Percentiles rank a stretch among this genome's conserved stretches.
Evolutionary conservation across 2,888 invertebrate genomes (phyloP).

Genomic region (Rotaria magnacalcarata): DNA sequence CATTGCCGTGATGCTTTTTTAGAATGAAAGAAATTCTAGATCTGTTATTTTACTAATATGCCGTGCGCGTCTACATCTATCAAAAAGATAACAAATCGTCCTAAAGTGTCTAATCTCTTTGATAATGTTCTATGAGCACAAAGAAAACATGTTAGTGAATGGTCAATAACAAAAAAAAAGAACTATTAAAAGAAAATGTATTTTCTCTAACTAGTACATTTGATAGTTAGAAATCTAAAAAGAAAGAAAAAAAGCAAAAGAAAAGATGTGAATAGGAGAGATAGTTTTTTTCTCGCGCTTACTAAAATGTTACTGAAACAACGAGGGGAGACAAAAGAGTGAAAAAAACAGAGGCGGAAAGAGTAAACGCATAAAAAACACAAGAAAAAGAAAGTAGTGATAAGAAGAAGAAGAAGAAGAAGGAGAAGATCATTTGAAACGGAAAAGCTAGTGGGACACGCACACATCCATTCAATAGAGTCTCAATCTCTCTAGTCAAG

Average conservation of each 20-base stretch:
- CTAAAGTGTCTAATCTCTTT: constrained; percentile 17
- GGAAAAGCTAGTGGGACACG: constrained; percentile 29
- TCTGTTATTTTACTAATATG: not conserved
- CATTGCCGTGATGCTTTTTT: constrained; percentile 3
- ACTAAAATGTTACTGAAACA: not conserved
- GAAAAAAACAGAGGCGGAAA: not conserved
- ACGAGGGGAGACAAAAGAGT: no score
- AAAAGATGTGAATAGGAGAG: not conserved
- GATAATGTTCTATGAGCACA: not conserved
- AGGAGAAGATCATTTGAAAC: constrained; percentile 18
- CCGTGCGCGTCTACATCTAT: not conserved
- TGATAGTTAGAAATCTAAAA: not conserved
- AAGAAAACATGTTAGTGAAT: not conserved
- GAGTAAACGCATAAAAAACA: not conserved
- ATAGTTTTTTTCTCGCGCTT: not conserved
- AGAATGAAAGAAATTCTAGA: not conserved
- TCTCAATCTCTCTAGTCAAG: constrained; percentile 35
- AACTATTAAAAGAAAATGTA: not conserved
- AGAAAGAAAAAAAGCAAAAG: not conserved
- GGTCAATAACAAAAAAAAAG: not conserved
- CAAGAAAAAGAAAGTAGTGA: constrained; percentile 14
- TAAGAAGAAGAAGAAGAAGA: not conserved
- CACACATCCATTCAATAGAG: constrained; percentile 15
- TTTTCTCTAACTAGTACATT: not conserved
- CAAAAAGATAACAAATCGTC: constrained; percentile 31